Conservation (phyloP, 2,113 vertebrate species). For the Clarias gariepinus region DNA sequence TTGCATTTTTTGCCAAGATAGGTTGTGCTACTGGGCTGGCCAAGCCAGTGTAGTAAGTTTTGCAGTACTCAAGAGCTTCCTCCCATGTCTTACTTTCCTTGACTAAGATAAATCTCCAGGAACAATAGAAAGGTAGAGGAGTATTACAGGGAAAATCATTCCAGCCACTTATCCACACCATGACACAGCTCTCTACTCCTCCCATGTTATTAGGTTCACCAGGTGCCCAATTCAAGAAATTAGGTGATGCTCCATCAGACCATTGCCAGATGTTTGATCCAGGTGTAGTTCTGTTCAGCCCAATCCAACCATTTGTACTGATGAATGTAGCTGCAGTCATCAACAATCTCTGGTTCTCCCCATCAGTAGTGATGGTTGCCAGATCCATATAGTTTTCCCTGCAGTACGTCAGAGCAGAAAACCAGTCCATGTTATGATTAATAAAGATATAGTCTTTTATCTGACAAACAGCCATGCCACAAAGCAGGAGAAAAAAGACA, state of each 20-base stretch:
- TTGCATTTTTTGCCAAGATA: background rate
- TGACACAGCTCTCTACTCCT: background rate
- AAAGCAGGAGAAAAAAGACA: background rate
- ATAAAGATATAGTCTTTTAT: background rate
- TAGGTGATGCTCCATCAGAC: constrained; percentile 25
- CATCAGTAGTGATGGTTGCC: background rate
- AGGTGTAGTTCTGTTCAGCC: background rate
- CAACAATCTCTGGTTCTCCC: background rate
- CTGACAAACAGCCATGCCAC: background rate
- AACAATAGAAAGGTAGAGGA: background rate
- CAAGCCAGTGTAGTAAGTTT: constrained; percentile 33
- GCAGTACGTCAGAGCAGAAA: constrained; percentile 16
- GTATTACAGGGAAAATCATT: background rate
- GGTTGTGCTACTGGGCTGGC: background rate
- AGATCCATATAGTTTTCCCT: background rate
- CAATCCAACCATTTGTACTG: background rate
- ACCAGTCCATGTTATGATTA: background rate
- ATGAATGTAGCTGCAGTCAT: background rate
- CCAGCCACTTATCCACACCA: background rate
- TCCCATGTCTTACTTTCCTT: constrained; percentile 42
- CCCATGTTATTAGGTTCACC: background rate
- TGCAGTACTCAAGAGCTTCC: constrained; percentile 31
- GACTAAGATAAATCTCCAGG: constrained; percentile 19
- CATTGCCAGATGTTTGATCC: constrained; percentile 1
- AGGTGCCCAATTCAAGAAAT: background rate